Percentiles rank a stretch among this genome's conserved stretches.
Conservation (phyloP, 2,797 vertebrate genomes). For the Sebastes goodei region DNA sequence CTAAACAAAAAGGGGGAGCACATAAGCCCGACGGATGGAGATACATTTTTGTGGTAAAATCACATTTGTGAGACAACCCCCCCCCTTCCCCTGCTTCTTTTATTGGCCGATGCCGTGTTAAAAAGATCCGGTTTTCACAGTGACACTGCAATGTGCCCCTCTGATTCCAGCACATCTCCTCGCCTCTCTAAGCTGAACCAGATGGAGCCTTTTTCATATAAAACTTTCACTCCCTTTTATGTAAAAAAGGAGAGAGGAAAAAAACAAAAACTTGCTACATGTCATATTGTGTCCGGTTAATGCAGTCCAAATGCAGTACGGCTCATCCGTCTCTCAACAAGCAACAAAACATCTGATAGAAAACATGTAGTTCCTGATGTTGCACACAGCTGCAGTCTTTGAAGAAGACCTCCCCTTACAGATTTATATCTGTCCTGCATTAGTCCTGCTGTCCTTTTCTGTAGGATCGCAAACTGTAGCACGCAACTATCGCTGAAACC, state of each 20-base stretch:
- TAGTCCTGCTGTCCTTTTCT: neutral
- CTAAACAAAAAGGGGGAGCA: neutral
- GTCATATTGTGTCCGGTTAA: constrained; percentile 72
- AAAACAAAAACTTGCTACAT: constrained; percentile 19
- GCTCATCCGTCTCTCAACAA: constrained; percentile 41
- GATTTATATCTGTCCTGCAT: neutral
- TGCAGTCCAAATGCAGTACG: constrained; percentile 57
- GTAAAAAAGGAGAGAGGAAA: constrained; percentile 3
- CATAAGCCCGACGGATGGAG: neutral
- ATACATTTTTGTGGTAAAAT: neutral
- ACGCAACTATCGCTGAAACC: neutral
- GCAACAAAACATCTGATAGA: constrained; percentile 16
- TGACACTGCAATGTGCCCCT: constrained; percentile 59
- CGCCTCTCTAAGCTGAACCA: constrained; percentile 77
- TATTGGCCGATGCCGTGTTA: constrained; percentile 57
- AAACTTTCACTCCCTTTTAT: constrained; percentile 77
- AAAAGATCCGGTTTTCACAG: constrained; percentile 68
- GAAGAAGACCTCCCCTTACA: neutral
- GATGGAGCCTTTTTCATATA: constrained; percentile 78
- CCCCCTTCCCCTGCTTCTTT: constrained; percentile 5
- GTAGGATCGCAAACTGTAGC: neutral
- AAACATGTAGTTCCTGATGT: neutral
- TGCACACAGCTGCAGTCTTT: neutral
- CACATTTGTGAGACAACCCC: constrained; percentile 13
- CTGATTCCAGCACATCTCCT: constrained; percentile 68